Evolutionary conservation across 2,888 invertebrate genomes (phyloP).

Genomic region (Drosophila cognata): DNA sequence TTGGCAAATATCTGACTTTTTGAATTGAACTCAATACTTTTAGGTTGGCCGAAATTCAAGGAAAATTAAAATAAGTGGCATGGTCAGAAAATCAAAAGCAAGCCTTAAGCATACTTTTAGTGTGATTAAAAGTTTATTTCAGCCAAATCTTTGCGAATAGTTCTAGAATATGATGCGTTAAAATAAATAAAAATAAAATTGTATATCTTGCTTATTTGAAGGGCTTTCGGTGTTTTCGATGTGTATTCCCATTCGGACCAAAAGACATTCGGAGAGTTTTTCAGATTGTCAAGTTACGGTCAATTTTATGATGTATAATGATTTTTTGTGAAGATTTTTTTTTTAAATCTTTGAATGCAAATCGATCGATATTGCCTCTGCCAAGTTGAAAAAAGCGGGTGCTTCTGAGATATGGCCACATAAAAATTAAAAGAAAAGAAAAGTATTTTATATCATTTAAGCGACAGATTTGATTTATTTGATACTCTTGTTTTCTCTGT

Average conservation of each 20-base stretch:
- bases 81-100: neutral
- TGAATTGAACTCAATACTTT: neutral
- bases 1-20: neutral
- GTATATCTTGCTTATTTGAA: neutral
- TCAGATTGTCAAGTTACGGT: neutral
- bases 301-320: neutral
- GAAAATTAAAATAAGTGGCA: neutral
- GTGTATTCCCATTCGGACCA: neutral
- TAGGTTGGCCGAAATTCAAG: neutral
- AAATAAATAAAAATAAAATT: neutral
- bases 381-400: neutral
- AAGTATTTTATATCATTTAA: constrained; percentile 27
- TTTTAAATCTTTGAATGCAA: neutral
- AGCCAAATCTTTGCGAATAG: neutral
- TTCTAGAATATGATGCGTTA: neutral
- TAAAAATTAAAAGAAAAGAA: neutral
- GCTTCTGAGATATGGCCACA: neutral
- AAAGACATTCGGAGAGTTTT: neutral
- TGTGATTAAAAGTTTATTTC: neutral
- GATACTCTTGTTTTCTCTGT: constrained; percentile 55
- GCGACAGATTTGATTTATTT: constrained; percentile 75
- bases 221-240: neutral
- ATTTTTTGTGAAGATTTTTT: neutral
- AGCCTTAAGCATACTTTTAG: no score
- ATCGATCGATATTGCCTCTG: neutral